Evolutionary conservation across 2,113 vertebrate genomes (phyloP).

Genomic region (Pangasianodon gigas): DNA sequence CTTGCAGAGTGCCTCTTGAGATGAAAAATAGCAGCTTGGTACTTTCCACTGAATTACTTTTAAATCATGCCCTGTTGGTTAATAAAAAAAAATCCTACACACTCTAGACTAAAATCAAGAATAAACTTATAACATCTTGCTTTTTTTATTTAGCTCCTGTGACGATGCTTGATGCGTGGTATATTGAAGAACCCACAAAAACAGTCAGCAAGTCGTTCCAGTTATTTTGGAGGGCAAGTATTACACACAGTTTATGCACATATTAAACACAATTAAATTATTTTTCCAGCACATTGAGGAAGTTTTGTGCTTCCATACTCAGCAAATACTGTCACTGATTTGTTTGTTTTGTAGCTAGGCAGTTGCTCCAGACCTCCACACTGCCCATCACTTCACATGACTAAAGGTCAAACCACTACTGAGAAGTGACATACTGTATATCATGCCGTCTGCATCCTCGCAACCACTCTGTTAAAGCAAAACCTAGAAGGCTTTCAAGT

Average conservation of each 20-base stretch:
- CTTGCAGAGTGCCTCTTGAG: not conserved
- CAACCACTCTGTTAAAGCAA: conserved; percentile 57
- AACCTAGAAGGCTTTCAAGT: conserved; percentile 55
- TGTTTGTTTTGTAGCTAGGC: not conserved
- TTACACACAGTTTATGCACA: not conserved
- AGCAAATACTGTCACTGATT: not conserved
- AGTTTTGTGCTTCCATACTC: not conserved
- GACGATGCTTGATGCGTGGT: conserved; percentile 69
- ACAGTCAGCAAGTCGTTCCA: not conserved
- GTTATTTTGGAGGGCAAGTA: conserved; percentile 53
- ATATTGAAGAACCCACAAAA: conserved; percentile 19
- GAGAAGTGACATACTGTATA: conserved; percentile 16
- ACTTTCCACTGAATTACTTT: not conserved
- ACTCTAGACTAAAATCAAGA: not conserved
- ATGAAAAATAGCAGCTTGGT: not conserved
- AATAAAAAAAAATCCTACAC: not conserved
- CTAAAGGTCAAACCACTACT: conserved; percentile 52
- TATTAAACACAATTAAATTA: not conserved
- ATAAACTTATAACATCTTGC: not conserved
- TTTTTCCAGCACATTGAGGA: not conserved
- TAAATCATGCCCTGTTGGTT: not conserved
- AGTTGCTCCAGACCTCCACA: not conserved
- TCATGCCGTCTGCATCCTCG: conserved; percentile 43
- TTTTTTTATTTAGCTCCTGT: conserved; percentile 22
- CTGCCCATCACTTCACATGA: not conserved